Evolutionary conservation across 2,797 vertebrate genomes (phyloP).

Genomic region (Lacerta agilis): DNA sequence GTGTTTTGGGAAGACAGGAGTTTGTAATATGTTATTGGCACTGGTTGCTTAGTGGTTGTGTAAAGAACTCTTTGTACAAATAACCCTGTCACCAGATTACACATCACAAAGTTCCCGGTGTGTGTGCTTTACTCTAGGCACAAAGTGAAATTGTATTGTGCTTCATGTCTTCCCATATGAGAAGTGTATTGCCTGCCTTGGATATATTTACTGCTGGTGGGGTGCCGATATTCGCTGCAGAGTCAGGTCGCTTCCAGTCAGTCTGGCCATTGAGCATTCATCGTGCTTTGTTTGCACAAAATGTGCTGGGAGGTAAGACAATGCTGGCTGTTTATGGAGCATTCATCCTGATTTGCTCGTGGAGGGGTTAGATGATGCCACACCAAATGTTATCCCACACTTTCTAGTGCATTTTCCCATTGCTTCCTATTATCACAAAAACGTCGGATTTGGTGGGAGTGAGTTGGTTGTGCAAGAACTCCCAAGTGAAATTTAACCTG

Average conservation of each 20-base stretch:
- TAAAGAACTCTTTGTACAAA: not conserved
- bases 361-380: no score
- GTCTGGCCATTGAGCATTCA: no score
- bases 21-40: not conserved
- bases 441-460: no score
- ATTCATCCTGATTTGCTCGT: no score
- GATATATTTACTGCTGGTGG: not conserved
- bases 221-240: not conserved
- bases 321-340: no score
- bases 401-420: no score
- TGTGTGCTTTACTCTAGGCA: not conserved
- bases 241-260: not conserved
- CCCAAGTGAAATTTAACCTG: no score
- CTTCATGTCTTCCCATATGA: not conserved
- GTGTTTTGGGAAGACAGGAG: not conserved
- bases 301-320: no score
- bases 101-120: not conserved
- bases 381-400: no score
- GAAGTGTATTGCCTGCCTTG: not conserved
- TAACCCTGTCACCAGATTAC: not conserved
- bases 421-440: no score
- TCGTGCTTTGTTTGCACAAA: no score
- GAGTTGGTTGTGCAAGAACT: no score
- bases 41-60: not conserved
- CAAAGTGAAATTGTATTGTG: not conserved